Conservation (phyloP, 2,888 invertebrate genomes). For the Drosophila nigricruria region DNA sequence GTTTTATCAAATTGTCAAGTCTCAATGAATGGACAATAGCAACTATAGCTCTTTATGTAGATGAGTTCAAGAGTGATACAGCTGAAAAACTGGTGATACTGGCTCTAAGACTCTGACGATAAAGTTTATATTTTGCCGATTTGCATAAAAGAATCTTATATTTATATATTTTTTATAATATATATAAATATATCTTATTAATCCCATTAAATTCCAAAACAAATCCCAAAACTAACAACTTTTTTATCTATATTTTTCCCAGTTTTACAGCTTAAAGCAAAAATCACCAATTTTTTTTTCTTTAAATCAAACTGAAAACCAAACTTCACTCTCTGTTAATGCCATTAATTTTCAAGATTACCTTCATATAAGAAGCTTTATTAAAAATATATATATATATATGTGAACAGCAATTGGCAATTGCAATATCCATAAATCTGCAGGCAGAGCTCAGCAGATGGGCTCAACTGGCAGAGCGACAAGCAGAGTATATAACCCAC, state of each 20-base stretch:
- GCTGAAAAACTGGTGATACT: too few species aligned
- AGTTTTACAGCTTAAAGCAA: neutral
- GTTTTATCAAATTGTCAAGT: too few species aligned
- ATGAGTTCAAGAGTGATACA: too few species aligned
- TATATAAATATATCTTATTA: too few species aligned
- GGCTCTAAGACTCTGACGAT: too few species aligned
- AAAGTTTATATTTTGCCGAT: too few species aligned
- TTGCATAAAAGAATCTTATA: too few species aligned
- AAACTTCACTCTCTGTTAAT: neutral
- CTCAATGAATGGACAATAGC: too few species aligned
- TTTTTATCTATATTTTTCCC: too few species aligned
- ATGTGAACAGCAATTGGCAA: slow-evolving; percentile 39
- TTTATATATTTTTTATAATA: too few species aligned
- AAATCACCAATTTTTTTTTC: neutral
- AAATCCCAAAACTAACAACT: neutral
- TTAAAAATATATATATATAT: slow-evolving; percentile 19
- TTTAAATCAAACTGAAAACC: neutral
- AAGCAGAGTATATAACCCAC: neutral
- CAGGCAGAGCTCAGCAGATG: slow-evolving; percentile 19
- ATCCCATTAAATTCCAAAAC: too few species aligned
- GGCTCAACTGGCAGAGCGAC: slow-evolving; percentile 16
- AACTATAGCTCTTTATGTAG: too few species aligned
- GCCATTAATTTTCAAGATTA: neutral
- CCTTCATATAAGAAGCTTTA: slow-evolving; percentile 6
- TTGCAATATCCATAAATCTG: slow-evolving; percentile 55